Percentiles rank a stretch among this genome's conserved stretches.
phyloP scores from a whole-genome alignment of 2,113 vertebrate genomes.

The Cavia aperea region DNA sequence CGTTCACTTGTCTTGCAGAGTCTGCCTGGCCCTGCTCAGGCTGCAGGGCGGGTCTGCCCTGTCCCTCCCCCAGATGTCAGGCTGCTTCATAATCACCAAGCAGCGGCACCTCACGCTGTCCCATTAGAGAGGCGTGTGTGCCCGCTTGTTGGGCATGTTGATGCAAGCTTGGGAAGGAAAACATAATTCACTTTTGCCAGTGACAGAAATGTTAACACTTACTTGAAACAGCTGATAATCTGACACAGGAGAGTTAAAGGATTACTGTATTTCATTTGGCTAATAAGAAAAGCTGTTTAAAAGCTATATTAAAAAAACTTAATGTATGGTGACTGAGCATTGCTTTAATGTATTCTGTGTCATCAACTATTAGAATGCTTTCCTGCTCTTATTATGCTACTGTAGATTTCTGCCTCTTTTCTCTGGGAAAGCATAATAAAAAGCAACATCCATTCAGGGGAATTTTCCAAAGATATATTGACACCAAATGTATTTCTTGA shows the following conservation, averaged over 20 bases:
- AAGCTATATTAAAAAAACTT: conserved; percentile 64
- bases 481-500: background rate
- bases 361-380: conserved; percentile 50
- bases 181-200: conserved; percentile 75
- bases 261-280: conserved; percentile 74
- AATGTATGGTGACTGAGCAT: conserved; percentile 61
- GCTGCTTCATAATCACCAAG: conserved; percentile 63
- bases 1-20: conserved; percentile 25
- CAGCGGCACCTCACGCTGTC: conserved; percentile 62
- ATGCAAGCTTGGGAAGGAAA: conserved; percentile 76
- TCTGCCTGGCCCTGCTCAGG: conserved; percentile 30
- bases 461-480: background rate
- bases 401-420: conserved; percentile 53
- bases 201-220: conserved; percentile 76
- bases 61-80: conserved; percentile 41
- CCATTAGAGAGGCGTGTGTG: conserved; percentile 72
- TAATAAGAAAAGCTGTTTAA: conserved; percentile 76
- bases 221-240: conserved; percentile 79
- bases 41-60: conserved; percentile 31
- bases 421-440: background rate
- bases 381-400: conserved; percentile 37
- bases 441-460: conserved; percentile 11
- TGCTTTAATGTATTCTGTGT: conserved; percentile 69
- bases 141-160: conserved; percentile 75
- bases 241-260: conserved; percentile 74